These are phyloP conservation scores for Lomographa bimaculata DNA, from an alignment of 2,888 invertebrate genomes.

Conservation along the genomic window DNA sequence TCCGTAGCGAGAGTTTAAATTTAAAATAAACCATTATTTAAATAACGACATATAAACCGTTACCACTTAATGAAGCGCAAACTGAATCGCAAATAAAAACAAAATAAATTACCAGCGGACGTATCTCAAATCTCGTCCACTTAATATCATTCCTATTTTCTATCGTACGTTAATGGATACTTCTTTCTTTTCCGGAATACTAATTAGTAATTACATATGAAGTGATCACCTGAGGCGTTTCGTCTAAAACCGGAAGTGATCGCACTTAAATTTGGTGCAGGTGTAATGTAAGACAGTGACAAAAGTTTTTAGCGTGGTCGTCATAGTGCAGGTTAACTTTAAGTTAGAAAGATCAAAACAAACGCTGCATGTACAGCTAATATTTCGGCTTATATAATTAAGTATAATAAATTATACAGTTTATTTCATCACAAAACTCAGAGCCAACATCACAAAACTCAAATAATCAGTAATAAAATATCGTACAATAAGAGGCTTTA, in stretches of 20 bases:
- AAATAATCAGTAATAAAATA: too few relatives aligned
- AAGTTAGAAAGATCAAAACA: too few relatives aligned
- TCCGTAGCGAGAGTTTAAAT: too few relatives aligned
- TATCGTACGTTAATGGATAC: conserved; percentile 40
- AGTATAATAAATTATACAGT: too few relatives aligned
- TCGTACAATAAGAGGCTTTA: too few relatives aligned
- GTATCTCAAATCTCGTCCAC: conserved; percentile 23
- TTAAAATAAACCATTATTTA: background rate
- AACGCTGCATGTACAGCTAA: too few relatives aligned
- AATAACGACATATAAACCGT: background rate
- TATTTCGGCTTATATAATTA: too few relatives aligned
- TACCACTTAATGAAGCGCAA: conserved; percentile 1
- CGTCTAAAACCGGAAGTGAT: conserved; percentile 58
- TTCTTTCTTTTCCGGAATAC: conserved; percentile 39
- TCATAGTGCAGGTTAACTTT: too few relatives aligned
- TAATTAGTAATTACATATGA: conserved; percentile 54
- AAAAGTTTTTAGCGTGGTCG: too few relatives aligned
- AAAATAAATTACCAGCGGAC: conserved; percentile 24
- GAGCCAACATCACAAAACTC: too few relatives aligned
- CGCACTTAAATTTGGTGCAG: conserved; percentile 41
- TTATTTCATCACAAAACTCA: too few relatives aligned
- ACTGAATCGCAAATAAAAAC: conserved; percentile 8
- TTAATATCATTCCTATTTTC: conserved; percentile 22
- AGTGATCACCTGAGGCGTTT: conserved; percentile 60
- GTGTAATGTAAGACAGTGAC: conserved; percentile 8